These are phyloP conservation scores for Eupithecia subfuscata DNA, from an alignment of 2,888 invertebrate genomes.

Conservation along the genomic window DNA sequence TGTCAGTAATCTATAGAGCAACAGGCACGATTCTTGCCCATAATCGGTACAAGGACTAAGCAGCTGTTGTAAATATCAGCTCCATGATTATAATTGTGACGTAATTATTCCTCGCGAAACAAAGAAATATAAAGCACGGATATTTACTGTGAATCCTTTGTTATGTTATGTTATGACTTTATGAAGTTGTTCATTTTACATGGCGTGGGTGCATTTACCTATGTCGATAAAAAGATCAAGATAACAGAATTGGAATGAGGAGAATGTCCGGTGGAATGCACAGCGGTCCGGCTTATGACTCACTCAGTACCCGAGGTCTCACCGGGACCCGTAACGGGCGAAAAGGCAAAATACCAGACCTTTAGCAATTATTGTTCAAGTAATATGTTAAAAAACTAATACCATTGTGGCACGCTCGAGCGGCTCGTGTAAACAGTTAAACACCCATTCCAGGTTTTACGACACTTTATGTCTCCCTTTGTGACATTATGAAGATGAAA, in stretches of 20 bases:
- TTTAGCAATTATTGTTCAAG: slow-evolving; percentile 51
- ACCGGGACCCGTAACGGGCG: slow-evolving; percentile 61
- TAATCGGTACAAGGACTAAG: slow-evolving; percentile 82
- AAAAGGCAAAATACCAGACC: slow-evolving; percentile 49
- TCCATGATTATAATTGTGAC: slow-evolving; percentile 78
- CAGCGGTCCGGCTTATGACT: slow-evolving; percentile 67
- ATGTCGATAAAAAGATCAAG: slow-evolving; percentile 55
- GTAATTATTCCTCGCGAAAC: slow-evolving; percentile 74
- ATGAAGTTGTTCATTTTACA: slow-evolving; percentile 40
- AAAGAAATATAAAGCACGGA: slow-evolving; percentile 73
- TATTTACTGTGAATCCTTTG: slow-evolving; percentile 52
- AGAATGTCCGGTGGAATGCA: slow-evolving; percentile 73
- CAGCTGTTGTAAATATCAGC: slow-evolving; percentile 81
- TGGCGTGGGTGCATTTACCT: slow-evolving; percentile 4
- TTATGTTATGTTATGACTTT: slow-evolving; percentile 55
- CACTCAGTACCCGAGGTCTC: slow-evolving; percentile 60
- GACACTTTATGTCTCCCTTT: slow-evolving; percentile 48
- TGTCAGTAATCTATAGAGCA: slow-evolving; percentile 78
- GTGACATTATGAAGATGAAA: slow-evolving; percentile 43
- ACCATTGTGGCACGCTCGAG: slow-evolving; percentile 52
- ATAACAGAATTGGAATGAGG: slow-evolving; percentile 57
- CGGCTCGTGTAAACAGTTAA: slow-evolving; percentile 45
- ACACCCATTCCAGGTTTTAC: slow-evolving; percentile 50
- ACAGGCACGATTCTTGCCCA: slow-evolving; percentile 80
- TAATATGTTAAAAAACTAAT: slow-evolving; percentile 37